These are phyloP conservation scores for Saxidomus purpurata DNA, from an alignment of 1,140 invertebrate genomes.

Conservation along the genomic window DNA sequence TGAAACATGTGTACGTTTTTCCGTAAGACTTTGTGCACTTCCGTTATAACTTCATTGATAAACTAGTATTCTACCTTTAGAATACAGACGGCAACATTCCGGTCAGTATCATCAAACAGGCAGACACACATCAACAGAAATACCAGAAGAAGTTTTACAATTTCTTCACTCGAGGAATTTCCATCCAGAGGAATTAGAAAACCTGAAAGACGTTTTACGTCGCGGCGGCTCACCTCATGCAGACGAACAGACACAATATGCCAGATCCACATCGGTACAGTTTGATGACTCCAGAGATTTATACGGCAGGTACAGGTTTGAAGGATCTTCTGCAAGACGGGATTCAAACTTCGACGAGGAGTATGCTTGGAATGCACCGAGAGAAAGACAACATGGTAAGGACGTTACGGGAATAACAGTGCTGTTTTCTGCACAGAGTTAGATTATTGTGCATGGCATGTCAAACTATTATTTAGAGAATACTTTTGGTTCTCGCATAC, in stretches of 20 bases:
- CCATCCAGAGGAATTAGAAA: constrained; percentile 61
- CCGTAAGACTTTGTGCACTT: no score
- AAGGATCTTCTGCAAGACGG: neutral
- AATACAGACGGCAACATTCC: neutral
- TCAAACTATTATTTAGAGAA: no score
- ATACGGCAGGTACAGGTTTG: neutral
- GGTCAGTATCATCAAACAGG: neutral
- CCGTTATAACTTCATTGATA: no score
- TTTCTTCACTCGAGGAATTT: constrained; percentile 62
- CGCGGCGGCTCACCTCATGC: constrained; percentile 3
- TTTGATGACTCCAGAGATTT: neutral
- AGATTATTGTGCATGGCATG: no score
- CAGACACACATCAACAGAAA: neutral
- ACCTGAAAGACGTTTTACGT: constrained; percentile 57
- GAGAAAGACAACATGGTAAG: neutral
- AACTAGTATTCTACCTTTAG: neutral
- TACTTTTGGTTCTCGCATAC: no score
- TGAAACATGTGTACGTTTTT: no score
- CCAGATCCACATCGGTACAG: neutral
- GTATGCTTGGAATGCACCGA: neutral
- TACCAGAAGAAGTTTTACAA: constrained; percentile 53
- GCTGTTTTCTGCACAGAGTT: no score
- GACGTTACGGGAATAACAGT: no score
- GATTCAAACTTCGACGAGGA: neutral
- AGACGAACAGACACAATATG: neutral